phyloP scores from a whole-genome alignment of 2,797 vertebrate species.

The Cossypha niveicapilla region DNA sequence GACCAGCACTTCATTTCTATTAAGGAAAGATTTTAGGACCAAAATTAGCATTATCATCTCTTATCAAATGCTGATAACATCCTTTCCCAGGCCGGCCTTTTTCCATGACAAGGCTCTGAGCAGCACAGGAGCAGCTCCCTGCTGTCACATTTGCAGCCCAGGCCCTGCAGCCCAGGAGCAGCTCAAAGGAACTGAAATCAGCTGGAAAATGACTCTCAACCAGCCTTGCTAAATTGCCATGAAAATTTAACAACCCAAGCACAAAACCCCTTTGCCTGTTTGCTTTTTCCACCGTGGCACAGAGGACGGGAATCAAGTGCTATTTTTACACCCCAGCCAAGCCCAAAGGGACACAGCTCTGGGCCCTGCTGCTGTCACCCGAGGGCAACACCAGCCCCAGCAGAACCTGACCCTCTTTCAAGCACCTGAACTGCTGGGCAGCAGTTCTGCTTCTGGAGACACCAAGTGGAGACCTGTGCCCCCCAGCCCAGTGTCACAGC shows the following conservation, averaged over 20 bases:
- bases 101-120: neutral
- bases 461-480: neutral
- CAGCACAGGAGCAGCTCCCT: neutral
- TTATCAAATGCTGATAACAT: neutral
- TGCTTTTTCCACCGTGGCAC: neutral
- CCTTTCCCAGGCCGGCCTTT: neutral
- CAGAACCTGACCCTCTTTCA: neutral
- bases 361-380: neutral
- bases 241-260: conserved; percentile 12
- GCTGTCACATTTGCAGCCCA: neutral
- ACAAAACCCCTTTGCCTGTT: neutral
- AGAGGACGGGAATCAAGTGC: neutral
- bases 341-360: fast-evolving
- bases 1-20: neutral
- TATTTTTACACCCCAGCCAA: neutral
- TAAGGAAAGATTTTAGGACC: neutral
- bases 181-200: conserved; percentile 17
- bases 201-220: conserved; percentile 14
- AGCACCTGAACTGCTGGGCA: neutral
- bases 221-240: conserved; percentile 27
- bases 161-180: neutral
- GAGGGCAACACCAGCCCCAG: neutral
- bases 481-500: neutral
- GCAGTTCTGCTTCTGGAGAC: neutral
- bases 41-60: neutral